Conservation (phyloP, 2,797 vertebrate species). For the Propithecus deckenii region DNA sequence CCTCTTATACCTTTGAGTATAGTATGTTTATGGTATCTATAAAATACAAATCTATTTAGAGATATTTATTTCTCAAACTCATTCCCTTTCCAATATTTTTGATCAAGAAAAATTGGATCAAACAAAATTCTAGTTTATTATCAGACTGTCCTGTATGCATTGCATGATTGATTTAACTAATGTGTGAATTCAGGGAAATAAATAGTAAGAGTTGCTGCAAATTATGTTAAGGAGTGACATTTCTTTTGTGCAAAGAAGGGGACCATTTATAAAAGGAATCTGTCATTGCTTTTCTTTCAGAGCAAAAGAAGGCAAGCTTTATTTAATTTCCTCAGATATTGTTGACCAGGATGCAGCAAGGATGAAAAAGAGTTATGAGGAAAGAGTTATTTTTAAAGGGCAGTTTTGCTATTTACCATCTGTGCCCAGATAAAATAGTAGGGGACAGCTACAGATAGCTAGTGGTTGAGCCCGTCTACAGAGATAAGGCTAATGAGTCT, state of each 20-base stretch:
- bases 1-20: background rate
- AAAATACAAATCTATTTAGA: constrained; percentile 35
- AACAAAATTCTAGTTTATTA: constrained; percentile 36
- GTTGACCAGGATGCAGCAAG: background rate
- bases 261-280: constrained; percentile 24
- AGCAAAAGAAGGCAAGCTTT: constrained; percentile 30
- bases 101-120: constrained; percentile 44
- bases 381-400: constrained; percentile 28
- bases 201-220: constrained; percentile 28
- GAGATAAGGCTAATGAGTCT: constrained; percentile 32
- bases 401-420: background rate
- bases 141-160: background rate
- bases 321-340: constrained; percentile 34
- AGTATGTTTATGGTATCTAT: background rate
- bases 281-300: constrained; percentile 24
- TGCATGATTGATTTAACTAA: constrained; percentile 7
- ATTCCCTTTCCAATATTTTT: constrained; percentile 25
- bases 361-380: background rate
- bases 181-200: constrained; percentile 21
- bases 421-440: background rate
- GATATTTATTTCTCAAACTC: constrained; percentile 1
- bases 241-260: constrained; percentile 17
- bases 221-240: constrained; percentile 23
- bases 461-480: background rate
- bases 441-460: background rate